phyloP scores from a whole-genome alignment of 1,140 invertebrate genomes.

The Cydia splendana region DNA sequence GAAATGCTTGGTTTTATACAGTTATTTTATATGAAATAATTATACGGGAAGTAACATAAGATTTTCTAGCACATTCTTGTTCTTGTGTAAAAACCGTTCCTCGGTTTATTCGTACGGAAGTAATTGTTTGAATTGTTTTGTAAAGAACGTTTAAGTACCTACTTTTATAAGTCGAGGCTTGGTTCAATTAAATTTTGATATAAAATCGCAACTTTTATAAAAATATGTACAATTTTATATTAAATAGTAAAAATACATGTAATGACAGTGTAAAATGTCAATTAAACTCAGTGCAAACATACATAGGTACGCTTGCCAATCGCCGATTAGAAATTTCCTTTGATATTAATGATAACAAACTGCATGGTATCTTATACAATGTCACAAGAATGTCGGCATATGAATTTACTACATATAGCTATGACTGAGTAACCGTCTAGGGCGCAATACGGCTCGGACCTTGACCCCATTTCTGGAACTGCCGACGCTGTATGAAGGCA shows the following conservation, averaged over 20 bases:
- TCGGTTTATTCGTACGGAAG: not conserved
- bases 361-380: not conserved
- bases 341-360: not conserved
- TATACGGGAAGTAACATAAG: not conserved
- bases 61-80: not conserved
- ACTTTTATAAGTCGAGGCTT: no score
- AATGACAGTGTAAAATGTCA: no score
- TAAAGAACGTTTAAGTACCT: no score
- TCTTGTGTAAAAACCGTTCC: not conserved
- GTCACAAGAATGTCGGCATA: not conserved
- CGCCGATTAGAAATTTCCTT: no score
- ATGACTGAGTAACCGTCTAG: not conserved
- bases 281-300: no score
- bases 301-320: no score
- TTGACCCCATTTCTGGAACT: not conserved
- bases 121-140: no score
- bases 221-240: no score
- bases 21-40: not conserved
- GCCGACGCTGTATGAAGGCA: not conserved
- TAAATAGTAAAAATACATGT: no score
- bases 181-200: no score
- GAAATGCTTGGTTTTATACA: no score
- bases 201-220: no score
- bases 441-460: not conserved
- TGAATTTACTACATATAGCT: not conserved